Percentiles rank a stretch among this genome's conserved stretches.
Conservation (phyloP, 2,888 invertebrate species). For the Mimumesa dahlbomi region DNA sequence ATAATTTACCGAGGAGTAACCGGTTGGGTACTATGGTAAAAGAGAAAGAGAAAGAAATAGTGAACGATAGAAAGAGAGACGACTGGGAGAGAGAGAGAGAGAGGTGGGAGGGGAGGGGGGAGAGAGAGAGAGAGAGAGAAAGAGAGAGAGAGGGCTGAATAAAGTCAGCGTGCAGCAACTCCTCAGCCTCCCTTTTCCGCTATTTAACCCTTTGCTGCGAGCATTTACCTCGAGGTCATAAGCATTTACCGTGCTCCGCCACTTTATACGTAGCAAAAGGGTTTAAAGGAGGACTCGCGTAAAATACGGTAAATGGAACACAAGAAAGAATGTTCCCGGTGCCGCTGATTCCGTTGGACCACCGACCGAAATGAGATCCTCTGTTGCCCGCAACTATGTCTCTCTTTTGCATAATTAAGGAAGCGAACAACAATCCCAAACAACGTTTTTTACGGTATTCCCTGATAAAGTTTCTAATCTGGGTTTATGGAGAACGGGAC, state of each 20-base stretch:
- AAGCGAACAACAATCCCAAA: neutral
- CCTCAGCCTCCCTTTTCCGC: constrained; percentile 55
- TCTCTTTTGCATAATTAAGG: constrained; percentile 33
- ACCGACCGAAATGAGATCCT: constrained; percentile 1
- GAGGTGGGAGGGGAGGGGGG: too few relatives aligned
- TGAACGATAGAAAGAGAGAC: too few relatives aligned
- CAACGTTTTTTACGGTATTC: neutral
- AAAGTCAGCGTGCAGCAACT: constrained; percentile 50
- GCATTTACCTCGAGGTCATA: constrained; percentile 41
- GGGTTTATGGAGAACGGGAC: too few relatives aligned
- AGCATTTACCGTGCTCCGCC: constrained; percentile 46
- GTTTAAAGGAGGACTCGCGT: constrained; percentile 29
- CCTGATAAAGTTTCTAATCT: constrained; percentile 8
- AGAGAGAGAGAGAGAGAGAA: too few relatives aligned
- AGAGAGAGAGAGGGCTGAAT: constrained; percentile 41
- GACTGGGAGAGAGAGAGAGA: too few relatives aligned
- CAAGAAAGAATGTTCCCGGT: constrained; percentile 24
- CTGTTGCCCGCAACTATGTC: constrained; percentile 17
- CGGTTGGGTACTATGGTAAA: too few relatives aligned
- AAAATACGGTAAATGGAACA: constrained; percentile 44
- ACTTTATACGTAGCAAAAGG: constrained; percentile 32
- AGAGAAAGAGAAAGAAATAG: too few relatives aligned
- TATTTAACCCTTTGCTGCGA: constrained; percentile 56
- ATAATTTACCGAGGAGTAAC: constrained; percentile 51
- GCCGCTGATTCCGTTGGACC: constrained; percentile 17